Base-by-base conservation (phyloP, 2,113 vertebrate genomes). In the Gasterosteus nipponicus region DNA sequence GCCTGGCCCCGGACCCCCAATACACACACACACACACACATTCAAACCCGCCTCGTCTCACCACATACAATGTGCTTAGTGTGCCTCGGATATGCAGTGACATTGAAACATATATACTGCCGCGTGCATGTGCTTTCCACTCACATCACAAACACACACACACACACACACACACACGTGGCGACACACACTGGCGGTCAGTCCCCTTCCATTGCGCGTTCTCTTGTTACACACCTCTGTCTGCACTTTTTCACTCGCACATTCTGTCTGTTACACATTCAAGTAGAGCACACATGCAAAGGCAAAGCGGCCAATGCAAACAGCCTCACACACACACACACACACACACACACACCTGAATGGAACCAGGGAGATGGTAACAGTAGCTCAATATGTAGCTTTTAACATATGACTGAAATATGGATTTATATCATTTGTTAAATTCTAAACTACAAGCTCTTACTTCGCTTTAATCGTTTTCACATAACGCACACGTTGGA, bases 201-300 rank as follows among this genome's bases (percentile, higher is more conserved):
- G 76, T 53, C 60, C 66, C n/a, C 31, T 42, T 70, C 53, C 51
- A 33, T 63, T 72, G 46, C 84, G 75, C 63, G 77, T 80, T 84
- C 75, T 84, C 85, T 62, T 71, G 64, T 89, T 83, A 76, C 83
- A 89, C 77, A 78, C 73, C 77, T 57, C 42, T 60, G 64, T 75
- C 85, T 84, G 77, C 65, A 41, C 53, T 70, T 70, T 81, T 72
- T 86, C 84, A 74, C 64, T 80, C 31, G 7, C 84, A 84, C 82
- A 38, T 81, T 70, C 63, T 61, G 59, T 22, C 60, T 39, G 61
- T 53, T 54, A 39, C 44, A 73, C 18, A 47, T 70, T 41, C 1
- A 33, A 38, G 49, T 33, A 58, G 35, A 39, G 5, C 57, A 65
- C 47, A 53, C 19, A n/a, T 12, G 2, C 47, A 60, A 26, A 26